Evolutionary conservation across 2,797 vertebrate genomes (phyloP).

Genomic region (Myotis myotis): DNA sequence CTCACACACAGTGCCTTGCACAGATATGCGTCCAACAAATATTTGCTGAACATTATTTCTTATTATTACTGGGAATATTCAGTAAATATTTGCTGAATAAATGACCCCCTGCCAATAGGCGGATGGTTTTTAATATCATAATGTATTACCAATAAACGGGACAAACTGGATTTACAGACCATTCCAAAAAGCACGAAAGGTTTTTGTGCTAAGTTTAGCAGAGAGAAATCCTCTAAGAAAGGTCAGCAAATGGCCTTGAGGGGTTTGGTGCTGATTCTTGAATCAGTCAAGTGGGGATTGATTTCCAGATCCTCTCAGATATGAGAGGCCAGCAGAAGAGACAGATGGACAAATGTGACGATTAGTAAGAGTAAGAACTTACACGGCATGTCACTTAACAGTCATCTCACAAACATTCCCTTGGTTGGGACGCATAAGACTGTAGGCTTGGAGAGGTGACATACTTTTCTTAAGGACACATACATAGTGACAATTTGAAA

Average conservation of each 20-base stretch:
- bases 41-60: not conserved
- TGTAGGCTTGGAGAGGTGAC: too few species aligned
- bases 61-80: not conserved
- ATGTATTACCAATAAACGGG: not conserved
- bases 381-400: fast-evolving
- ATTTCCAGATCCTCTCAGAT: not conserved
- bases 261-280: not conserved
- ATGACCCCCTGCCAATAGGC: not conserved
- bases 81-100: not conserved
- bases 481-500: not conserved
- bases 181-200: not conserved
- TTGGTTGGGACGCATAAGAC: fast-evolving
- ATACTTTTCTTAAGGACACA: not conserved
- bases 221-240: not conserved
- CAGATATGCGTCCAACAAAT: not conserved
- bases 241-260: not conserved
- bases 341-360: not conserved
- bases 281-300: not conserved
- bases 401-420: not conserved
- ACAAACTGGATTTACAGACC: not conserved
- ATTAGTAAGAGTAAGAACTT: not conserved
- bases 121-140: not conserved
- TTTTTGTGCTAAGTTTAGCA: not conserved
- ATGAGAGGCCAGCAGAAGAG: not conserved
- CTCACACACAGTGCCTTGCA: fast-evolving